These are phyloP conservation scores for Dolichoris vasculosae DNA, from an alignment of 1,140 invertebrate genomes.

Conservation along the genomic window DNA sequence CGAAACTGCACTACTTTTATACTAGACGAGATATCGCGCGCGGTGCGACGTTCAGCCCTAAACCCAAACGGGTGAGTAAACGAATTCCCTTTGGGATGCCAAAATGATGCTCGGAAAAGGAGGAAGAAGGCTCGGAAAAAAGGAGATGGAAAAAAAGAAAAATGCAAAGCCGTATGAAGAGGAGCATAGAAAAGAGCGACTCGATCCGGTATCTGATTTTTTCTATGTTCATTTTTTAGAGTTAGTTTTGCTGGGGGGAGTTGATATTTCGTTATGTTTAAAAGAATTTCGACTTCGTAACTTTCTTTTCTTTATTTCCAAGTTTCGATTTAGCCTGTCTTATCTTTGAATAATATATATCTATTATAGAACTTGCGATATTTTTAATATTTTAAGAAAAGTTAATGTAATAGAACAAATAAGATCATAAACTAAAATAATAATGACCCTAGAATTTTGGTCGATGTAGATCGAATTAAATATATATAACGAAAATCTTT, in stretches of 20 bases:
- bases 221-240: not conserved
- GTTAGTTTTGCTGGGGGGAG: not conserved
- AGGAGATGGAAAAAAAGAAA: not conserved
- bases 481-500: no score
- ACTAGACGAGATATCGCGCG: constrained; percentile 16
- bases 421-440: no score
- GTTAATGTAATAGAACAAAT: no score
- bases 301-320: not conserved
- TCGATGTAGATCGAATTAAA: no score
- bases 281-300: not conserved
- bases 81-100: constrained; percentile 44
- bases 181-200: not conserved
- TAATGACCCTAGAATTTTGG: no score
- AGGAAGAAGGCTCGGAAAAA: not conserved
- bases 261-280: not conserved
- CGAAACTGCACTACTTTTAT: constrained; percentile 71
- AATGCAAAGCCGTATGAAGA: constrained; percentile 7
- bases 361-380: no score
- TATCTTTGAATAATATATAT: not conserved
- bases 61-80: constrained; percentile 38
- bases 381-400: no score
- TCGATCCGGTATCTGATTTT: constrained; percentile 2
- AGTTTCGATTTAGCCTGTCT: not conserved
- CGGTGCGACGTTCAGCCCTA: not conserved
- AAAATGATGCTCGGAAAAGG: not conserved